Percentiles rank a stretch among this genome's conserved stretches.
Conservation (phyloP, 2,113 vertebrate species). For the Echinops telfairi region DNA sequence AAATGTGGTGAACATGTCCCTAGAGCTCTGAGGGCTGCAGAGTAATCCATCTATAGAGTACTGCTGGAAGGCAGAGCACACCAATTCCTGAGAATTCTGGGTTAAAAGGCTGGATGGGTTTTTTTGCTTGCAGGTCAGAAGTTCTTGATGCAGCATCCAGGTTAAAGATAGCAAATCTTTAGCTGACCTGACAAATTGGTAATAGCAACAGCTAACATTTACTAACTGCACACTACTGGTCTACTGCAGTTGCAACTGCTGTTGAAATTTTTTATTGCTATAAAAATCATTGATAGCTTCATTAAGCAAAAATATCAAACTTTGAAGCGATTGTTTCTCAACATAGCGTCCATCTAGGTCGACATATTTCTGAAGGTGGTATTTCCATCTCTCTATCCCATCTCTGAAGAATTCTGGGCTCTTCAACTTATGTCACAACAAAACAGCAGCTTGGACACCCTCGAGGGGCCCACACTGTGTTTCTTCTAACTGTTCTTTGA, state of each 20-base stretch:
- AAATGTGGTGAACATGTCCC: conserved; percentile 59
- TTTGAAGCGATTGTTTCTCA: no score
- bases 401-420: no score
- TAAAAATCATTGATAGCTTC: no score
- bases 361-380: no score
- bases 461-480: no score
- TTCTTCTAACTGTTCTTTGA: no score
- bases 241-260: not conserved
- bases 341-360: no score
- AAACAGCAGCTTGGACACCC: no score
- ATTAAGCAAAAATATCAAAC: no score
- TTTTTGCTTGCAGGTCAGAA: not conserved
- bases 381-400: no score
- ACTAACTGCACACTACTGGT: not conserved
- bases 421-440: no score
- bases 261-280: no score
- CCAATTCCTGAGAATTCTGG: not conserved
- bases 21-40: conserved; percentile 21
- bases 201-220: not conserved
- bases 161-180: not conserved
- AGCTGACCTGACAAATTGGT: not conserved
- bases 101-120: not conserved
- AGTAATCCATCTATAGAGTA: conserved; percentile 33
- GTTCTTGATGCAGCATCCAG: not conserved
- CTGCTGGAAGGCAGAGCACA: conserved; percentile 13